Conservation (phyloP, 2,113 vertebrate genomes). For the Cyphotilapia sp. region DNA sequence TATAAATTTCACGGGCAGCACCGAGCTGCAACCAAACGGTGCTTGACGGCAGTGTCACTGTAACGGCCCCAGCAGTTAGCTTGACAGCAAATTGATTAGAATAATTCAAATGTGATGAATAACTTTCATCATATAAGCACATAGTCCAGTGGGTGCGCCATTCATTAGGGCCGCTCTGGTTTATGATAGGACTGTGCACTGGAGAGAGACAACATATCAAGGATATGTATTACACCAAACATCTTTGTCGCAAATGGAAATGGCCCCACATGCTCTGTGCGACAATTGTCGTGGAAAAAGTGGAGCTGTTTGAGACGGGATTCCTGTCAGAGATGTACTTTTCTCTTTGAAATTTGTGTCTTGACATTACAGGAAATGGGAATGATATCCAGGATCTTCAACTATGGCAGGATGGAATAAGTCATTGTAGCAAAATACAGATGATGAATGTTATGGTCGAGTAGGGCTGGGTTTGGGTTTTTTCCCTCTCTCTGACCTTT, state of each 20-base stretch:
- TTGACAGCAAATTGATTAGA: conserved; percentile 97
- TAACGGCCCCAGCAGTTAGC: conserved; percentile 85
- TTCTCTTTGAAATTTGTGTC: conserved; percentile 24
- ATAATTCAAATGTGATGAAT: conserved; percentile 94
- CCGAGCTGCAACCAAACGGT: conserved; percentile 84
- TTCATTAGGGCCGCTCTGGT: conserved; percentile 46
- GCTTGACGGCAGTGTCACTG: conserved; percentile 80
- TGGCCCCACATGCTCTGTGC: not conserved
- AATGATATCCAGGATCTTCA: not conserved
- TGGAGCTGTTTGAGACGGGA: conserved; percentile 1
- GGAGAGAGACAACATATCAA: conserved; percentile 54
- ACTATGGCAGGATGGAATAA: not conserved
- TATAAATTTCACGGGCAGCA: conserved; percentile 72
- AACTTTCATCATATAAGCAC: conserved; percentile 84
- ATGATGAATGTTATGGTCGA: not conserved
- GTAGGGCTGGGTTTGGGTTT: not conserved
- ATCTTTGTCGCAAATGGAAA: conserved; percentile 46
- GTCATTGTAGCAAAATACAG: not conserved
- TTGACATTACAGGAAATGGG: conserved; percentile 15
- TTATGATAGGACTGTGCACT: conserved; percentile 54
- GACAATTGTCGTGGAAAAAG: conserved; percentile 41
- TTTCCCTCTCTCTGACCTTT: not conserved
- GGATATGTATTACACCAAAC: conserved; percentile 43
- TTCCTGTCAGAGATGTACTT: conserved; percentile 17
- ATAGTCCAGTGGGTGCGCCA: conserved; percentile 48